Percentiles rank a stretch among this genome's conserved stretches.
Evolutionary conservation across 2,888 invertebrate species (phyloP).

Genomic region (Carabus problematicus): DNA sequence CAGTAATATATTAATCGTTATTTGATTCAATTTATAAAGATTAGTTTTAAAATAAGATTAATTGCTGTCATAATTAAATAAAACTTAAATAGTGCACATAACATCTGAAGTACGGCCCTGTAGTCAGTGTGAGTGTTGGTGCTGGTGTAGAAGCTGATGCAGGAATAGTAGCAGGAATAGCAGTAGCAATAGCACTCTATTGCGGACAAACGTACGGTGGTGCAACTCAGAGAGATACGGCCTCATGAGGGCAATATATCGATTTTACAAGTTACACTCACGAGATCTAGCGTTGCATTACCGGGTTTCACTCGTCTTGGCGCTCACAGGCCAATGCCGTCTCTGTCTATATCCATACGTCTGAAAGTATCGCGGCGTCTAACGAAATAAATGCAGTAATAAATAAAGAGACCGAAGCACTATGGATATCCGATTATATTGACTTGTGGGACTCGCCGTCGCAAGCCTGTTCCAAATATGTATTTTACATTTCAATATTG

Average conservation of each 20-base stretch:
- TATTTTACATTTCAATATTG: conserved; percentile 12
- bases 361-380: conserved; percentile 23
- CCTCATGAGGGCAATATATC: conserved; percentile 37
- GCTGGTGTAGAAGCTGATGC: not conserved
- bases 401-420: conserved; percentile 13
- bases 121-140: not conserved
- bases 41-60: no score
- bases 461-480: no score
- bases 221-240: conserved; percentile 23
- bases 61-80: no score
- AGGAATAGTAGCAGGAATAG: not conserved
- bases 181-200: not conserved
- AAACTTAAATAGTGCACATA: no score
- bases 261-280: conserved; percentile 36
- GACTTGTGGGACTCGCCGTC: conserved; percentile 14
- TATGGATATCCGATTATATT: conserved; percentile 32
- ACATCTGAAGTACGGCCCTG: not conserved
- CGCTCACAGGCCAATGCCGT: not conserved
- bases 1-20: no score
- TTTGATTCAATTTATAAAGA: no score
- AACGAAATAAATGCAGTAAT: conserved; percentile 31
- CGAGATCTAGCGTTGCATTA: conserved; percentile 35
- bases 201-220: not conserved
- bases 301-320: conserved; percentile 26
- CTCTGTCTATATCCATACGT: conserved; percentile 15